Percentiles rank a stretch among this genome's conserved stretches.
Evolutionary conservation across 2,113 vertebrate genomes (phyloP).

Genomic region (Calidris pugnax): DNA sequence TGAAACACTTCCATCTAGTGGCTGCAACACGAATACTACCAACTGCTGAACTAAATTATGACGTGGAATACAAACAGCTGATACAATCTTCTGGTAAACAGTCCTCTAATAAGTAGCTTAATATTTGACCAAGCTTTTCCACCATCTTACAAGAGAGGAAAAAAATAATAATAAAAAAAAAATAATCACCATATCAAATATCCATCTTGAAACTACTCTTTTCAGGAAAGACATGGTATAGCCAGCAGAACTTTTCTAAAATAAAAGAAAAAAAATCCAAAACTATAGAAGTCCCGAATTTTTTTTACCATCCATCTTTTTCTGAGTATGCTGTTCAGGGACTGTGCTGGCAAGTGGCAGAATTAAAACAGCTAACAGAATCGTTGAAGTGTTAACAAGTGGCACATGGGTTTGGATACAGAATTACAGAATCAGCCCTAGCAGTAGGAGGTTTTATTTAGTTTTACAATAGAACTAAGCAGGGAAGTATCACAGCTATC

Average conservation of each 20-base stretch:
- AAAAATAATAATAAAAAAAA: neutral
- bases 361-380: neutral
- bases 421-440: neutral
- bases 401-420: accelerated
- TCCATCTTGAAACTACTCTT: neutral
- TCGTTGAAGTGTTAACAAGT: accelerated
- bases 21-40: neutral
- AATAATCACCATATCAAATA: neutral
- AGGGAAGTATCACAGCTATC: neutral
- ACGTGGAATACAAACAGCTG: accelerated
- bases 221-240: neutral
- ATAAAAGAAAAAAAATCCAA: neutral
- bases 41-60: neutral
- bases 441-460: neutral
- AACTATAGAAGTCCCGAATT: accelerated
- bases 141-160: neutral
- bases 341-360: neutral
- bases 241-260: neutral
- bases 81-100: neutral
- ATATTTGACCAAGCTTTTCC: neutral
- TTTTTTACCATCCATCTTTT: neutral
- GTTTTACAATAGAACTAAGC: neutral
- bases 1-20: slow-evolving; percentile 70
- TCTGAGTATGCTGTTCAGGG: neutral
- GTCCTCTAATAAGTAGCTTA: neutral